These are phyloP conservation scores for Corythornis madagascariensis DNA, from an alignment of 2,113 vertebrate genomes.

Conservation along the genomic window DNA sequence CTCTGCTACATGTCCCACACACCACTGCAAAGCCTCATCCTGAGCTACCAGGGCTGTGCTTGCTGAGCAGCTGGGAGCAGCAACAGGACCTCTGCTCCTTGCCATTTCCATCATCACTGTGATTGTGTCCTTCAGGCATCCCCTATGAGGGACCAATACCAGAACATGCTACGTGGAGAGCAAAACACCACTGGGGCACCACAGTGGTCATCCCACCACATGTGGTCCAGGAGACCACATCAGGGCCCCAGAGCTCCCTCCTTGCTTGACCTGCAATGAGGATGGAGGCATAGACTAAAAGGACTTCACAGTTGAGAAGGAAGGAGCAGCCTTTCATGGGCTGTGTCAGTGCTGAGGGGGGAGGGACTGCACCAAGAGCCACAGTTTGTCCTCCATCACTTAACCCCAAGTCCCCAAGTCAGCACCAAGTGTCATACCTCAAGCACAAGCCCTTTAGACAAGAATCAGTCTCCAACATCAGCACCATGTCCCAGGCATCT, in stretches of 20 bases:
- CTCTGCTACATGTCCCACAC: fast-evolving
- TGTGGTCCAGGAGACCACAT: not conserved
- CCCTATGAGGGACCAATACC: not conserved
- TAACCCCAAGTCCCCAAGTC: not conserved
- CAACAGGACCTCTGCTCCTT: not conserved
- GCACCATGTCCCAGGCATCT: fast-evolving
- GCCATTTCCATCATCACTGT: not conserved
- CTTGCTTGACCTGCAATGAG: not conserved
- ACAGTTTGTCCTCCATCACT: not conserved
- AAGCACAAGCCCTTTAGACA: not conserved
- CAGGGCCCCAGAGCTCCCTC: not conserved
- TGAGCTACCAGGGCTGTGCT: not conserved
- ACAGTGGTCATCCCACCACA: not conserved
- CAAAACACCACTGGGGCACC: not conserved
- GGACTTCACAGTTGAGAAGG: fast-evolving
- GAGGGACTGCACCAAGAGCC: fast-evolving
- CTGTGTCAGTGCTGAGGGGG: not conserved
- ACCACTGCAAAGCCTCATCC: not conserved
- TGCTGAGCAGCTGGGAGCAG: not conserved
- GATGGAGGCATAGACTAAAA: not conserved
- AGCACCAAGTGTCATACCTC: not conserved
- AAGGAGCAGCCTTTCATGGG: not conserved
- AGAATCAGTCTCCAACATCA: not conserved
- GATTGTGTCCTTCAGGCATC: too few relatives aligned
- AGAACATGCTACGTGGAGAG: fast-evolving